A percentile compares a stretch with the other conserved stretches of the same genome.
These are phyloP conservation scores for Teleopsis dalmanni DNA, from an alignment of 1,140 invertebrate genomes.

Conservation along the genomic window DNA sequence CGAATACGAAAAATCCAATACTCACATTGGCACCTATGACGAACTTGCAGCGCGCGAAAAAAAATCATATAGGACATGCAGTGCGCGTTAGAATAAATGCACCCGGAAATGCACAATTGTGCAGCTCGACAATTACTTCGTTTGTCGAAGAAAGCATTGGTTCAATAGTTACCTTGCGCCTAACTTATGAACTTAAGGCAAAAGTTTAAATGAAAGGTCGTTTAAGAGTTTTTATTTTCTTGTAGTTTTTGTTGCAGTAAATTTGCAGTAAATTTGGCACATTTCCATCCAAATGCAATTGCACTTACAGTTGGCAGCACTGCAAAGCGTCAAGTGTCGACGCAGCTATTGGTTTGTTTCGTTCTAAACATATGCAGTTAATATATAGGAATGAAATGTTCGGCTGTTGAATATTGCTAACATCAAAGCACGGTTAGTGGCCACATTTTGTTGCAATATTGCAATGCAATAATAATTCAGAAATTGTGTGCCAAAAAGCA, in stretches of 20 bases:
- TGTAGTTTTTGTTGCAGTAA: too few relatives aligned
- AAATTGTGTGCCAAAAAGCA: slow-evolving; percentile 11
- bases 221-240: too few relatives aligned
- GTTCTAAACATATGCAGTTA: not conserved
- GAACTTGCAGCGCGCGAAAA: too few relatives aligned
- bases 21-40: too few relatives aligned
- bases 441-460: not conserved
- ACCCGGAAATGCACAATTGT: slow-evolving; percentile 44
- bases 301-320: too few relatives aligned
- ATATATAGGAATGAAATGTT: too few relatives aligned
- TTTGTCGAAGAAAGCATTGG: too few relatives aligned
- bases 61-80: too few relatives aligned
- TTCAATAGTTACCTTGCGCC: too few relatives aligned
- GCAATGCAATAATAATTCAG: slow-evolving; percentile 10
- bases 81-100: slow-evolving; percentile 28
- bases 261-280: slow-evolving; percentile 17
- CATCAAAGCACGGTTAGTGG: not conserved
- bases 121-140: slow-evolving; percentile 42
- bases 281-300: slow-evolving; percentile 14
- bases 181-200: too few relatives aligned
- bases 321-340: not conserved
- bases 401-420: not conserved
- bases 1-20: too few relatives aligned
- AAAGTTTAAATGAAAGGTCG: too few relatives aligned
- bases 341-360: not conserved